phyloP scores from a whole-genome alignment of 2,797 vertebrate genomes.

The Philypnodon macrostomus region DNA sequence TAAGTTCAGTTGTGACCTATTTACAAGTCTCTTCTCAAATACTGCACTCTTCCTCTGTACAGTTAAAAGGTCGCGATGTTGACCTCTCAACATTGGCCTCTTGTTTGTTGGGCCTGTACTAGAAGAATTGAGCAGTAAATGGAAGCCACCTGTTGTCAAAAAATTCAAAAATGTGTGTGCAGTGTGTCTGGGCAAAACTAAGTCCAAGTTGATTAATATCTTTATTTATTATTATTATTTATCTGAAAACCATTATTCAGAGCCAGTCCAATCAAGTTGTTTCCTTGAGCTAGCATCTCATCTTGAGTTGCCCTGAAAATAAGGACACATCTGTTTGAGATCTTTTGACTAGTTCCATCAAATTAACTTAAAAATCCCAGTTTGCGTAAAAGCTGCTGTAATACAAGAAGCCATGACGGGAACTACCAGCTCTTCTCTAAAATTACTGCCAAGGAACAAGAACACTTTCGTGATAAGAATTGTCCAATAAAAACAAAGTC shows the following conservation, averaged over 20 bases:
- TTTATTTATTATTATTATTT: too few species aligned
- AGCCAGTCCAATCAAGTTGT: too few species aligned
- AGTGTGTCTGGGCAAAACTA: too few species aligned
- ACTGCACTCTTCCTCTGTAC: slow-evolving; percentile 20
- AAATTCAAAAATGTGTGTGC: slow-evolving; percentile 1
- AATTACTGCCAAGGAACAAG: slow-evolving; percentile 48
- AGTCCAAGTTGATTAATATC: too few species aligned
- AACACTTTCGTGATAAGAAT: slow-evolving; percentile 57
- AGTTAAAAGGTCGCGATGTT: slow-evolving; percentile 37
- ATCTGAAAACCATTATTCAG: not conserved
- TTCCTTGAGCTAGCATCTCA: slow-evolving; percentile 23
- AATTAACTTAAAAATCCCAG: slow-evolving; percentile 29
- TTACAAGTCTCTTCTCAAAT: not conserved
- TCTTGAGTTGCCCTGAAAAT: slow-evolving; percentile 38
- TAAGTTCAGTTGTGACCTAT: not conserved
- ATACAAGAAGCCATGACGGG: slow-evolving; percentile 41
- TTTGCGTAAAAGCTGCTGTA: slow-evolving; percentile 9
- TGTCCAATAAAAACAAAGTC: slow-evolving; percentile 67
- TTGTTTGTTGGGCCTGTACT: slow-evolving; percentile 62
- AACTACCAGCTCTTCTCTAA: slow-evolving; percentile 52
- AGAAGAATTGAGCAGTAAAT: slow-evolving; percentile 60
- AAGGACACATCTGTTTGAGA: slow-evolving; percentile 18
- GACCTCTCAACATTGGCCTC: slow-evolving; percentile 55
- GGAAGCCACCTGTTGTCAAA: slow-evolving; percentile 59
- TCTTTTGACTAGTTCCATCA: slow-evolving; percentile 11